phyloP scores from a whole-genome alignment of 2,888 invertebrate species.

The Acanthoscelides obtectus region DNA sequence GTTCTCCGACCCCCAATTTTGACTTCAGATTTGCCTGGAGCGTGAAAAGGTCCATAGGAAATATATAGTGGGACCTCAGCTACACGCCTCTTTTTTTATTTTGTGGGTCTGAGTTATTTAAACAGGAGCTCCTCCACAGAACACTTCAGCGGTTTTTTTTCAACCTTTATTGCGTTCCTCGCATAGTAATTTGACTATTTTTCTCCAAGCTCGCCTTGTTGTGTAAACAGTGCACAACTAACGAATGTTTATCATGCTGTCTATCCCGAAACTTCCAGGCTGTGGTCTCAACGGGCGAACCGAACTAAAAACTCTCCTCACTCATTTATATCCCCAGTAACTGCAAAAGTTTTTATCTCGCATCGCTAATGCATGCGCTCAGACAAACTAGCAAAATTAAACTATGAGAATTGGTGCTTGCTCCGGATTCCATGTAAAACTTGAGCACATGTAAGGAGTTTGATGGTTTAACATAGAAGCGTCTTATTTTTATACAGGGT shows the following conservation, averaged over 20 bases:
- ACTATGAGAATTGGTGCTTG: not conserved
- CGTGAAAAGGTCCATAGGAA: no score
- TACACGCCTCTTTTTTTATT: no score
- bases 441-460: not conserved
- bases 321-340: not conserved
- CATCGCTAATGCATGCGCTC: not conserved
- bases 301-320: not conserved
- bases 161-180: not conserved
- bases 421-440: not conserved
- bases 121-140: not conserved
- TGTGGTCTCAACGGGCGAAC: not conserved
- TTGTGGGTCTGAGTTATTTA: no score
- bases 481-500: no score
- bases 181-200: not conserved
- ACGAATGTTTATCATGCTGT: not conserved
- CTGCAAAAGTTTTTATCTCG: not conserved
- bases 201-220: not conserved
- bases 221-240: not conserved
- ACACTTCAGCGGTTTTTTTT: not conserved
- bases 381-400: not conserved
- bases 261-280: not conserved
- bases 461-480: no score
- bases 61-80: no score
- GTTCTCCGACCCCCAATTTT: no score
- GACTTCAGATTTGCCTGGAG: no score